Conservation (phyloP, 2,888 invertebrate species). For the Bibio marci region DNA sequence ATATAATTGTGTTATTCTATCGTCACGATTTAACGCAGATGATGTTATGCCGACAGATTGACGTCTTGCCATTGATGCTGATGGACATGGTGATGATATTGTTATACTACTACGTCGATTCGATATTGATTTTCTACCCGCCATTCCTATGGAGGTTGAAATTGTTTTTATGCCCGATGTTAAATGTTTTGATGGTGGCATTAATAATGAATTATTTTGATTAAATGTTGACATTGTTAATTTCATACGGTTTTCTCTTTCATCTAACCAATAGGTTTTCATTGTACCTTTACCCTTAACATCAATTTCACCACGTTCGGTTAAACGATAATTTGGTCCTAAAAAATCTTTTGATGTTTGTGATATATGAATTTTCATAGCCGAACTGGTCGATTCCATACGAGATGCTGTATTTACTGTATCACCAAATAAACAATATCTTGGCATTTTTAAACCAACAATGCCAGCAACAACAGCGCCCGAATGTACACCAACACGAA, state of each 20-base stretch:
- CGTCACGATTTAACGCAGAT: constrained; percentile 29
- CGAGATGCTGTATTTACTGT: constrained; percentile 81
- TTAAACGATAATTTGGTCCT: constrained; percentile 53
- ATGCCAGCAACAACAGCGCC: constrained; percentile 89
- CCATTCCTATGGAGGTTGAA: constrained; percentile 28
- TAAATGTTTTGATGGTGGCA: constrained; percentile 28
- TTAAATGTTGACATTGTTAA: constrained; percentile 8
- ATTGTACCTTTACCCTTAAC: constrained; percentile 84
- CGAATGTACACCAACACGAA: constrained; percentile 76
- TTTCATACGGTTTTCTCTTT: constrained; percentile 47
- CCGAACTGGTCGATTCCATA: constrained; percentile 84
- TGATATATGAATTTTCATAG: constrained; percentile 91
- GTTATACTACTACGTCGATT: constrained; percentile 14
- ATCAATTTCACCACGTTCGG: constrained; percentile 67
- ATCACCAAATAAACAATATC: constrained; percentile 56
- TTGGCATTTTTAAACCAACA: constrained; percentile 86
- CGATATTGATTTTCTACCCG: constrained; percentile 22
- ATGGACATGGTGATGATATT: constrained; percentile 14
- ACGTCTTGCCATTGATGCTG: constrained; percentile 10
- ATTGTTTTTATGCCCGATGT: constrained; percentile 13
- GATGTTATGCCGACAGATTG: constrained; percentile 11
- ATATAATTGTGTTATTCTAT: constrained; percentile 50
- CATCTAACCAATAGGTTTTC: constrained; percentile 80
- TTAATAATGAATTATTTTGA: neutral
- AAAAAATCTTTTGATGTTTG: constrained; percentile 68